Conservation (phyloP, 2,888 invertebrate genomes). For the Acrocyrtus sp. region DNA sequence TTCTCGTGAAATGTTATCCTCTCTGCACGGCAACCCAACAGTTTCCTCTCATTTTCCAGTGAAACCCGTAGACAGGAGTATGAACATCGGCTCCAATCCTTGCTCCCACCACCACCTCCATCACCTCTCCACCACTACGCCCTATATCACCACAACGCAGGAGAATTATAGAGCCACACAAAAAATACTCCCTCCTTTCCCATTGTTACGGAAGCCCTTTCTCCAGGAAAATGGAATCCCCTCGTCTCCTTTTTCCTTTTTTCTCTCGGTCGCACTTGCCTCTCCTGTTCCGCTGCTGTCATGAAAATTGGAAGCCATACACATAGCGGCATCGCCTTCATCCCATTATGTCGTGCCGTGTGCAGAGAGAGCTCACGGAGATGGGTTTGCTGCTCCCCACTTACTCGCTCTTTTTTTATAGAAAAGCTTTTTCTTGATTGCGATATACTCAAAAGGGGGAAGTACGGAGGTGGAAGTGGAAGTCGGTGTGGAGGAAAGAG, state of each 20-base stretch:
- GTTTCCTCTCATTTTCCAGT: slow-evolving; percentile 5
- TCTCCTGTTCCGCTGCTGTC: slow-evolving; percentile 6
- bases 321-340: slow-evolving; percentile 10
- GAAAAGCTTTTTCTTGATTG: slow-evolving; percentile 27
- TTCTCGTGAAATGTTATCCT: background rate
- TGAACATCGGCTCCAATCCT: background rate
- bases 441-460: background rate
- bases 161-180: background rate
- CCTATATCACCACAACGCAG: background rate
- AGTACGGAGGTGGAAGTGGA: background rate
- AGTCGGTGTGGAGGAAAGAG: background rate
- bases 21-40: background rate
- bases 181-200: background rate
- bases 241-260: no score
- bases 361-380: background rate
- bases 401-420: slow-evolving; percentile 19
- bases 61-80: background rate
- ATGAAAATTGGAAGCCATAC: slow-evolving; percentile 42
- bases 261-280: slow-evolving; percentile 5
- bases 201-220: background rate
- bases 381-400: background rate
- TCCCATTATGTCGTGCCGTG: background rate
- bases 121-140: background rate
- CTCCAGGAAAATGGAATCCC: slow-evolving; percentile 23
- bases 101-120: background rate